A percentile compares a stretch with the other conserved stretches of the same genome.
These are phyloP conservation scores for Drosophila ironensis DNA, from an alignment of 1,140 invertebrate genomes.

Conservation along the genomic window DNA sequence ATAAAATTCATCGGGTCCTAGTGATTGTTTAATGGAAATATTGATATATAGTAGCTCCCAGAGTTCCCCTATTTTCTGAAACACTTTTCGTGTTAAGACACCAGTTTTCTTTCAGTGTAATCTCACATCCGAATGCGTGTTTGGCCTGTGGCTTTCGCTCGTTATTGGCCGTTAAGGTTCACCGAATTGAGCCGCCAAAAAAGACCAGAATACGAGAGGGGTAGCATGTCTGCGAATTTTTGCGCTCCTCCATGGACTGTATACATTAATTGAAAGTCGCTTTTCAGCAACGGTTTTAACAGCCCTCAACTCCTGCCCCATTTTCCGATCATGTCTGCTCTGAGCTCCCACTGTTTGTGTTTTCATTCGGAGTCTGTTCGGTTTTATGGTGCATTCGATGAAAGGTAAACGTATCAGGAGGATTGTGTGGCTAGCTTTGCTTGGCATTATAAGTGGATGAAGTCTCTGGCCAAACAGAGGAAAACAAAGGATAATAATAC, in stretches of 20 bases:
- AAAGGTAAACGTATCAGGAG: constrained; percentile 49
- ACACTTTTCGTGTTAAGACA: no score
- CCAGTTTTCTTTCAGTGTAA: not conserved
- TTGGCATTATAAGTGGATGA: constrained; percentile 9
- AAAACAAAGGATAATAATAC: constrained; percentile 7
- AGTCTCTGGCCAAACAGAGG: not conserved
- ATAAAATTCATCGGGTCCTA: no score
- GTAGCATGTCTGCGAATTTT: constrained; percentile 32
- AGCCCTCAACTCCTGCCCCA: constrained; percentile 7
- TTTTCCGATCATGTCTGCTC: constrained; percentile 1
- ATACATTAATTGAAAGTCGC: constrained; percentile 68
- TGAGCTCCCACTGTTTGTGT: no score
- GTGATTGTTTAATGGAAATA: no score
- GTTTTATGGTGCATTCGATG: constrained; percentile 40
- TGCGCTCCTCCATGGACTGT: constrained; percentile 4
- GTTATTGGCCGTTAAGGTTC: constrained; percentile 74
- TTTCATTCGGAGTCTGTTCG: constrained; percentile 11
- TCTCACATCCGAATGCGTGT: constrained; percentile 18
- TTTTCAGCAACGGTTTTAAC: constrained; percentile 54
- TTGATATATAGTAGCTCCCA: no score
- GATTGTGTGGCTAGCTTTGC: constrained; percentile 28
- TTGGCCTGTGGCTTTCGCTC: constrained; percentile 68
- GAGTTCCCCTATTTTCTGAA: no score
- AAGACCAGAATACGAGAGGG: constrained; percentile 18
- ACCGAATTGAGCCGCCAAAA: constrained; percentile 52